A percentile compares a stretch with the other conserved stretches of the same genome.
Evolutionary conservation across 2,797 vertebrate species (phyloP).

Genomic region (Acanthiza pusilla): DNA sequence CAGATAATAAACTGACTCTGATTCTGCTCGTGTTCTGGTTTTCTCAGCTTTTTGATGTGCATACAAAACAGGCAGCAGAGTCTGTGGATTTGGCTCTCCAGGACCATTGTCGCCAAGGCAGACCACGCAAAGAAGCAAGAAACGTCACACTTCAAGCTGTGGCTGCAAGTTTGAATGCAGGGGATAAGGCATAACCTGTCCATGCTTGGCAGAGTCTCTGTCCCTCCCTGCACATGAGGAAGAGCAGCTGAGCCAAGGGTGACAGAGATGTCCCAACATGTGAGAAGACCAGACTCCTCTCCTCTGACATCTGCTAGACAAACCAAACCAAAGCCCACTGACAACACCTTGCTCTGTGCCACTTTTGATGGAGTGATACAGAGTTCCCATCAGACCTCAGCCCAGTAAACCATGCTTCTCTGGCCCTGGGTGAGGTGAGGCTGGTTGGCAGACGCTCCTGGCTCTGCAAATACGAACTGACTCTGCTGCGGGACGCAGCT

Average conservation of each 20-base stretch:
- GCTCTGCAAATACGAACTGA: background rate
- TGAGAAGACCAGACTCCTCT: background rate
- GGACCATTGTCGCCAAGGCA: background rate
- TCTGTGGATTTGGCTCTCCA: background rate
- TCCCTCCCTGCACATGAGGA: background rate
- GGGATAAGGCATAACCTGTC: background rate
- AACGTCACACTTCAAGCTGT: fast-evolving
- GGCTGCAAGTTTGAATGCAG: no score
- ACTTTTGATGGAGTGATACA: fast-evolving
- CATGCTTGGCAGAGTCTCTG: no score
- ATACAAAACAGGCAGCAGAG: background rate
- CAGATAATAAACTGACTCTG: background rate
- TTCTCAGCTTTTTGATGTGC: background rate
- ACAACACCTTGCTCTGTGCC: background rate
- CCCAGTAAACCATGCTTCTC: background rate
- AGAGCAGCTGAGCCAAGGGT: background rate
- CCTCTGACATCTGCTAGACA: background rate
- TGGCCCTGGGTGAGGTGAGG: background rate
- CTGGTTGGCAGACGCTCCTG: background rate
- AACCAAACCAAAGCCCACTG: background rate
- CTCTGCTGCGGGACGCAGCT: background rate
- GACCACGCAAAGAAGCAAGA: background rate
- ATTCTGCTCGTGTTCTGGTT: background rate
- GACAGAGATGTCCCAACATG: background rate
- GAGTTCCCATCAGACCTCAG: background rate